Conservation (phyloP, 2,888 invertebrate genomes). For the Drosophila affinis region DNA sequence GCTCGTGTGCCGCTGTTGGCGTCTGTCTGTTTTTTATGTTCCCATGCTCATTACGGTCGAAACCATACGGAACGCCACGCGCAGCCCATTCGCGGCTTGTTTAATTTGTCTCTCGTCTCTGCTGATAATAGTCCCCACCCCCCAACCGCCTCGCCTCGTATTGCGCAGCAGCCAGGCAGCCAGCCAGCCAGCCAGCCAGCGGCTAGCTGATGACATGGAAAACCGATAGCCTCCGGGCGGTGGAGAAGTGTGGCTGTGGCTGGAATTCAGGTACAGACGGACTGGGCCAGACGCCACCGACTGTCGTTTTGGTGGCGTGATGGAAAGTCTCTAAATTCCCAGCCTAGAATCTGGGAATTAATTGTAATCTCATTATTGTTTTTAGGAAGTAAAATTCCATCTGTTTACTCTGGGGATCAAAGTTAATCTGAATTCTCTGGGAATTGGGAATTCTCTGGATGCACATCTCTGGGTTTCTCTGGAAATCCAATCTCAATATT, state of each 20-base stretch:
- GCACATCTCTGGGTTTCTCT: neutral
- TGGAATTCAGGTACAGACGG: neutral
- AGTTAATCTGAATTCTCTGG: neutral
- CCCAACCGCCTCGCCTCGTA: slow-evolving; percentile 39
- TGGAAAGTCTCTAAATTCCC: slow-evolving; percentile 37
- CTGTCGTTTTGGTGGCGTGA: slow-evolving; percentile 24
- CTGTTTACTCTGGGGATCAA: neutral
- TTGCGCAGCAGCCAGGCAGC: slow-evolving; percentile 50
- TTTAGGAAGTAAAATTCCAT: neutral
- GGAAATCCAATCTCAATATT: neutral
- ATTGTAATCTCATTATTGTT: neutral
- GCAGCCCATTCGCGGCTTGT: slow-evolving; percentile 53
- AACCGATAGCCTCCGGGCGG: slow-evolving; percentile 18
- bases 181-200: slow-evolving; percentile 2
- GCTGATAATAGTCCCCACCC: slow-evolving; percentile 59
- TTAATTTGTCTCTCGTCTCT: slow-evolving; percentile 29
- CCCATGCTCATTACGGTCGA: slow-evolving; percentile 72
- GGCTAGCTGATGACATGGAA: slow-evolving; percentile 12
- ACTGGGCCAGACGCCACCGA: slow-evolving; percentile 10
- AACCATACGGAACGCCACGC: slow-evolving; percentile 62
- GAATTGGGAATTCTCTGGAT: neutral
- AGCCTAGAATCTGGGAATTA: slow-evolving; percentile 10
- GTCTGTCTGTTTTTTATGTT: slow-evolving; percentile 51
- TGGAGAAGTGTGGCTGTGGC: slow-evolving; percentile 18
- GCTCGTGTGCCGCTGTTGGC: too few relatives aligned